Evolutionary conservation across 2,888 invertebrate genomes (phyloP).

Genomic region (Myopa tessellatipennis): DNA sequence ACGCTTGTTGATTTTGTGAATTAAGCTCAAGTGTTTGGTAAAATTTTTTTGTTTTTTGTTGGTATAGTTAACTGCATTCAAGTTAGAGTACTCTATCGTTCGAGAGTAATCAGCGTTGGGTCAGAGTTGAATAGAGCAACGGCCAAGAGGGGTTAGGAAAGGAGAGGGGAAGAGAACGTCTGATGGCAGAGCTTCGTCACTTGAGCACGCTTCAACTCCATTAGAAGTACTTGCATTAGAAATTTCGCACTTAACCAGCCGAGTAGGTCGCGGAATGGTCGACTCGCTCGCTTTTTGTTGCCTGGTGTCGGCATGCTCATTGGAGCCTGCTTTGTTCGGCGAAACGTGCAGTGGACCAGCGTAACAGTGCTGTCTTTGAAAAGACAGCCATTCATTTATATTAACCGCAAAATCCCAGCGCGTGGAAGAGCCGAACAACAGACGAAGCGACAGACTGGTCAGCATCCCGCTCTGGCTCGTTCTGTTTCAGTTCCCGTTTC

Average conservation of each 20-base stretch:
- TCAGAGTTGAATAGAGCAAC: background rate
- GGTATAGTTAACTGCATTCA: background rate
- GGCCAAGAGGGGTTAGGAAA: too few species aligned
- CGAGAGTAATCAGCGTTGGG: background rate
- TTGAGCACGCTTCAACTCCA: slow-evolving; percentile 16
- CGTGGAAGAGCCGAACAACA: background rate
- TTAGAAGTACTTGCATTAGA: background rate
- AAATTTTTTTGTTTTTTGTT: background rate
- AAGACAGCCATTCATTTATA: slow-evolving; percentile 15
- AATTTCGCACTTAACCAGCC: slow-evolving; percentile 5
- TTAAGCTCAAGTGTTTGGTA: background rate
- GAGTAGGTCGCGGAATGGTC: background rate
- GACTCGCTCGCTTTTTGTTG: background rate
- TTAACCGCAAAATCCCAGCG: slow-evolving; percentile 13
- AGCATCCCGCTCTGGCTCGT: background rate
- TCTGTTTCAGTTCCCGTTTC: background rate
- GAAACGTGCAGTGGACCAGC: background rate
- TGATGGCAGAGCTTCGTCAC: background rate
- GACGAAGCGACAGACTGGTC: background rate
- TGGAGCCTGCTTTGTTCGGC: slow-evolving; percentile 11
- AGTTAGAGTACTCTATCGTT: background rate
- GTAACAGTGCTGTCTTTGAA: background rate
- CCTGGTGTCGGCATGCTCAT: slow-evolving; percentile 20
- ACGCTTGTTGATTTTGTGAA: background rate
- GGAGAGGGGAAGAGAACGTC: background rate